Conservation (phyloP, 1,140 invertebrate species). For the Drosophila quadrilineata region DNA sequence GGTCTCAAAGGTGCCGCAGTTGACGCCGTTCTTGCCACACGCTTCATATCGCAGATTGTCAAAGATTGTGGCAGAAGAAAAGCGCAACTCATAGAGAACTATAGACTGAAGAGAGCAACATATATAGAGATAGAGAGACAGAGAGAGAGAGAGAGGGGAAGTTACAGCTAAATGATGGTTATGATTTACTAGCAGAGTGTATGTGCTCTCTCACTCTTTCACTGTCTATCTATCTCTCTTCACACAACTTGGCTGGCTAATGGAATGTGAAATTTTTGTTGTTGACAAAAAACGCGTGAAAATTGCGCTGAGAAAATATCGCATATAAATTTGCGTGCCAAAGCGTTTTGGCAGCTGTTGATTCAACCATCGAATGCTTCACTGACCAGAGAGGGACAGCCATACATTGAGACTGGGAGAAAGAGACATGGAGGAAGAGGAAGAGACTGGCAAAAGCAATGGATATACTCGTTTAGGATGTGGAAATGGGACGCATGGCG, state of each 20-base stretch:
- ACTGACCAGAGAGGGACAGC: slow-evolving; percentile 55
- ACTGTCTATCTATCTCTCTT: background rate
- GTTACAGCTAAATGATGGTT: too few relatives aligned
- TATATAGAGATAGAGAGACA: too few relatives aligned
- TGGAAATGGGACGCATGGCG: background rate
- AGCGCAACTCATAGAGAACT: too few relatives aligned
- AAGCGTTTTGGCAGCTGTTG: slow-evolving; percentile 66
- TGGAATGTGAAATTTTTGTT: slow-evolving; percentile 75
- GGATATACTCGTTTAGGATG: too few relatives aligned
- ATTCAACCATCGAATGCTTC: slow-evolving; percentile 63
- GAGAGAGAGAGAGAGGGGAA: too few relatives aligned
- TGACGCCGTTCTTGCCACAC: slow-evolving; percentile 47
- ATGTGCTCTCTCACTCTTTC: background rate
- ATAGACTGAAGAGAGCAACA: too few relatives aligned
- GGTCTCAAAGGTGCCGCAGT: slow-evolving; percentile 24
- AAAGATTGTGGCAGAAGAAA: too few relatives aligned
- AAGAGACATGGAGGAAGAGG: too few relatives aligned
- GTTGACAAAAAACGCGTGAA: slow-evolving; percentile 69
- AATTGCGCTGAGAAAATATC: slow-evolving; percentile 22
- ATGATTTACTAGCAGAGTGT: slow-evolving; percentile 2
- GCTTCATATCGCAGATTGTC: too few relatives aligned
- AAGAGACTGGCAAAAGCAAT: too few relatives aligned
- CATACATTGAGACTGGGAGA: slow-evolving; percentile 1
- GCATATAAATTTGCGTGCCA: slow-evolving; percentile 65
- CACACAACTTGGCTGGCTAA: slow-evolving; percentile 48